Evolutionary conservation across 64 coral and sea anemone species (phyloP), one percentile per base, ranked within the genome.

Genomic region (Stichodactyla helianthus): DNA sequence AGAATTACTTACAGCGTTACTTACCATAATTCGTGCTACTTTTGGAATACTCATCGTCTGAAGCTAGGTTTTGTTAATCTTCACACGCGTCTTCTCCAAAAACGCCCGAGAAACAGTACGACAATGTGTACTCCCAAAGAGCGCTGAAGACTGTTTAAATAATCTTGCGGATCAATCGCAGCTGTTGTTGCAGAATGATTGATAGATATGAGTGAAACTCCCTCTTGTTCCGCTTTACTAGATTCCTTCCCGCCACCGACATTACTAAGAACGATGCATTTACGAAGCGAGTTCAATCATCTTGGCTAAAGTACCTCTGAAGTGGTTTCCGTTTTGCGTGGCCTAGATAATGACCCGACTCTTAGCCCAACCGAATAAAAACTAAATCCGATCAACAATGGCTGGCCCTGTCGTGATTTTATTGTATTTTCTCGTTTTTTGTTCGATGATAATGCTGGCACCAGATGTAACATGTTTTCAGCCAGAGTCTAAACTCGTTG

Each of bases 301-400:
- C 65, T 71, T 71, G 22, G 65, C n/a, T 71, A 71, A 71, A 71
- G 65, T 71, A 71, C 65, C 20, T 71, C 23, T 71, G 65, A 71
- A 71, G 65, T n/a, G 22, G 0, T 26, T 71, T 71, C 65, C 65
- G 65, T 71, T 71, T 71, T 22, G 65, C 22, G 20, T 71, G 27
- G 5, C 10, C 22, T 11, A 71, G 65, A n/a, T 71, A 71, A 71
- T 71, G 65, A 71, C 65, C 10, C 10, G 10, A 6, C 65, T 9
- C 6, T 58, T 15, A 7, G 22, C 22, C 22, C 65, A 22, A 20
- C 65, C 65, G 65, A 27, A 19, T 6, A 26, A 71, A 58, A 71
- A 63, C 13, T 63, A 5, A 71, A 71, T 71, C 65, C 65, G 0
- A 71, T 71, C 5, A 71, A 4, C 65, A 22, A 71, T 71, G 10